Conservation (phyloP, 2,888 invertebrate species). For the Cremastinae sp. region DNA sequence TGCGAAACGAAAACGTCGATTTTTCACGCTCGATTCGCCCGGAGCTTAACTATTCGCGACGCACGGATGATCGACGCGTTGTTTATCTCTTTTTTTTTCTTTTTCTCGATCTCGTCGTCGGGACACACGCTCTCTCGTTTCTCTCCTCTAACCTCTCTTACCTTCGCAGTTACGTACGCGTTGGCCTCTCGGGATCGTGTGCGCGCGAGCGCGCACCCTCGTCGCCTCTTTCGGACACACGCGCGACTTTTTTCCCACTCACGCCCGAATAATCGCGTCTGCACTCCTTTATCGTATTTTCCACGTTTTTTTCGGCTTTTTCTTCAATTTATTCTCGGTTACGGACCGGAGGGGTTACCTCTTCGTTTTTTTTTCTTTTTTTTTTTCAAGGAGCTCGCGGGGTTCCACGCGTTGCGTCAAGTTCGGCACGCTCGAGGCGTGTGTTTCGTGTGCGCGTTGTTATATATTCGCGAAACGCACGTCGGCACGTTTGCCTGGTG, state of each 20-base stretch:
- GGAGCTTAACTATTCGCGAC: too few relatives aligned
- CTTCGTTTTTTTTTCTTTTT: not conserved
- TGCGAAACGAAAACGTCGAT: too few relatives aligned
- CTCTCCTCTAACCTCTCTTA: conserved; percentile 28
- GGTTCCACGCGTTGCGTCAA: not conserved
- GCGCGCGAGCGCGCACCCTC: conserved; percentile 35
- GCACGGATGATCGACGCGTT: not conserved
- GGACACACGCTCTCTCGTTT: conserved; percentile 6
- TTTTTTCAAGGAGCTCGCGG: not conserved
- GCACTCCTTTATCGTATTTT: not conserved
- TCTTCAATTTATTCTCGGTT: not conserved
- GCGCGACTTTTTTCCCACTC: conserved; percentile 21
- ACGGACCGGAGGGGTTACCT: not conserved
- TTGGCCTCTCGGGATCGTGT: conserved; percentile 22
- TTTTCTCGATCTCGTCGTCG: not conserved
- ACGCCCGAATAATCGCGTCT: conserved; percentile 7
- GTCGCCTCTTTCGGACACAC: conserved; percentile 30
- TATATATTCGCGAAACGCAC: conserved; percentile 19
- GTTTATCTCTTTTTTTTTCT: conserved; percentile 9
- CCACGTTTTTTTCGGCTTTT: conserved; percentile 3
- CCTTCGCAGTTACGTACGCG: conserved; percentile 30
- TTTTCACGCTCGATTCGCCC: too few relatives aligned
- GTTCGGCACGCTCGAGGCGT: conserved; percentile 45
- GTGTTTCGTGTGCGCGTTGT: conserved; percentile 39
- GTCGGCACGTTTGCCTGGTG: not conserved